Evolutionary conservation across 1,140 invertebrate species (phyloP), one percentile per base, ranked within the genome.

Genomic region (Platyscapa corneri): DNA sequence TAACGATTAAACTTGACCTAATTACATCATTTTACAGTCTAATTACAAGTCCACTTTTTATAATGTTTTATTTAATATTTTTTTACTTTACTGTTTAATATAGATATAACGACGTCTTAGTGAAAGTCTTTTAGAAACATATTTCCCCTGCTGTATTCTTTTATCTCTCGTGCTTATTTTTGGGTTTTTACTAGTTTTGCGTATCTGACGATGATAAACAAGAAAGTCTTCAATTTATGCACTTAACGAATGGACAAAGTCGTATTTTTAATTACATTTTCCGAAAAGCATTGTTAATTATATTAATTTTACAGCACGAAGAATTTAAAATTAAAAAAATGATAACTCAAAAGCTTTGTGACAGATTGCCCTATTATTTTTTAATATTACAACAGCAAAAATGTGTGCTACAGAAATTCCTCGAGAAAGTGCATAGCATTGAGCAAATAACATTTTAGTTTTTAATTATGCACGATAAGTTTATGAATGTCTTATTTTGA

Each of bases 1-100:
- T 84, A 87, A 87, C 84, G 77, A 87, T 85, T 89, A 84, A 67
- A 85, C 46, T 79, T 84, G 56, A 86, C 74, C 88, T 87, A 87
- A 88, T 86, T 88, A 86, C 78, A 87, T 72, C 77, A 60, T 42
- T 87, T 84, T 78, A 81, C 78, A 80, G 78, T 87, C 78, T 86
- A 86, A 86, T 86, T 86, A 86, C 72, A 86, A 82, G 42, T 85
- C 64, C 83, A 74, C 67, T 77, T 77, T 76, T 87, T 75, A 70
- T 77, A 56, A 84, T 34, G 14, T 75, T 83, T 77, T 76, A 0
- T 84, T 84, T 79, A 37, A 72, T 46, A 6, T 70, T 30, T 74
- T 67, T 32, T 34, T 78, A 75, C 53, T 74, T 82, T 60, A 75
- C 6, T 30, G 20, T 82, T 82, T 82, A 74, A 82, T 34, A 39